Percentiles rank a stretch among this genome's conserved stretches.
Evolutionary conservation across 1,140 invertebrate genomes (phyloP).

Genomic region (Paralvinella palmiformis): DNA sequence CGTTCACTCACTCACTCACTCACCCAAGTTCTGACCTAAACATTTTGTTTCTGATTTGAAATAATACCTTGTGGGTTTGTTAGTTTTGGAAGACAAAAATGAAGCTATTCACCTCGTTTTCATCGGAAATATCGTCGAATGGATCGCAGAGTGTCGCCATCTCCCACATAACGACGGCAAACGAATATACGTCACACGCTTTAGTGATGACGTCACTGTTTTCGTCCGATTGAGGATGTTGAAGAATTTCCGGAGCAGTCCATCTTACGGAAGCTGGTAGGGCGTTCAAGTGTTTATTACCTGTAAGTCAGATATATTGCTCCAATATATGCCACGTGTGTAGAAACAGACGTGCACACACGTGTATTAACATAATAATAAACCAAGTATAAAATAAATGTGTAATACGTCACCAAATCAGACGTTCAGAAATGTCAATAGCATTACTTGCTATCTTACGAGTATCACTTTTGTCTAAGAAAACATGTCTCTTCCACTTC

Average conservation of each 20-base stretch:
- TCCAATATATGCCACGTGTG: too few relatives aligned
- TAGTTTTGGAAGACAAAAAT: too few relatives aligned
- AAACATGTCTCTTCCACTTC: too few relatives aligned
- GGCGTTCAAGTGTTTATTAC: conserved; percentile 38
- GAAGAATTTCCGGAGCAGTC: conserved; percentile 43
- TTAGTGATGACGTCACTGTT: conserved; percentile 61
- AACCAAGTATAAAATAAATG: too few relatives aligned
- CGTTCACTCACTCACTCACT: conserved; percentile 4
- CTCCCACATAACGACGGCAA: conserved; percentile 92
- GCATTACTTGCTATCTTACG: too few relatives aligned
- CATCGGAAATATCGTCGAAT: conserved; percentile 37
- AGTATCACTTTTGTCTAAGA: too few relatives aligned
- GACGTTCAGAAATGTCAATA: too few relatives aligned
- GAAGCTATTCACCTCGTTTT: conserved; percentile 32
- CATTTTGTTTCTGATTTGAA: not conserved
- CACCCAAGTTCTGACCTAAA: not conserved
- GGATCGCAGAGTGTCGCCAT: conserved; percentile 71
- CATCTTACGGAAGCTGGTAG: conserved; percentile 39
- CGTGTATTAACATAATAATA: too few relatives aligned
- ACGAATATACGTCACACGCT: conserved; percentile 89
- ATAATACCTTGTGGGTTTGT: too few relatives aligned
- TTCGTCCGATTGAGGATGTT: conserved; percentile 31
- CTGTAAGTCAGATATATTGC: conserved; percentile 25
- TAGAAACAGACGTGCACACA: too few relatives aligned
- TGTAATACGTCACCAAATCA: too few relatives aligned